Conservation (phyloP, 2,888 invertebrate species). For the Phengaris alcon region DNA sequence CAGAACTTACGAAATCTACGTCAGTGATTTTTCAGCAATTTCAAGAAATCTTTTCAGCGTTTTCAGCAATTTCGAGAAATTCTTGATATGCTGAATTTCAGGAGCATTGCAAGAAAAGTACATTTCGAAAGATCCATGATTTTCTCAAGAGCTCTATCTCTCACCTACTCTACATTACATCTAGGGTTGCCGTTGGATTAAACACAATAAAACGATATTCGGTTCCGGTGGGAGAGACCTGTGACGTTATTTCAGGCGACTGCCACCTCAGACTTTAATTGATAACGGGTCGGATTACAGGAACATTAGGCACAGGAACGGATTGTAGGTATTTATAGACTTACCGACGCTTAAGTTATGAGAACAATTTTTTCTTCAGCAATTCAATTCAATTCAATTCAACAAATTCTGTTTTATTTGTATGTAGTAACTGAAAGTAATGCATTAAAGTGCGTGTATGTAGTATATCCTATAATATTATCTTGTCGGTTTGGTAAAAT, state of each 20-base stretch:
- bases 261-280: slow-evolving; percentile 52
- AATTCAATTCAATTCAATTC: too few species aligned
- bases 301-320: slow-evolving; percentile 55
- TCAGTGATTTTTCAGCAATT: too few species aligned
- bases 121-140: too few species aligned
- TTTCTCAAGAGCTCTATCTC: slow-evolving; percentile 30
- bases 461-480: too few species aligned
- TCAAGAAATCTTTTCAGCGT: too few species aligned
- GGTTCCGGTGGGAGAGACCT: slow-evolving; percentile 56
- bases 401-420: not conserved
- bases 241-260: slow-evolving; percentile 58
- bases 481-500: too few species aligned
- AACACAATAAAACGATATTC: slow-evolving; percentile 55
- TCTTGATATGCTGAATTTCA: too few species aligned
- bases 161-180: slow-evolving; percentile 38
- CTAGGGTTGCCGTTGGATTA: slow-evolving; percentile 44
- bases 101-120: too few species aligned
- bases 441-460: too few species aligned
- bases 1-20: too few species aligned
- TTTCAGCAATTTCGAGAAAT: too few species aligned
- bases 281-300: slow-evolving; percentile 60
- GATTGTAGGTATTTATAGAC: slow-evolving; percentile 44
- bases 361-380: not conserved
- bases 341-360: slow-evolving; percentile 10
- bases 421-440: too few species aligned